Evolutionary conservation across 2,797 vertebrate species (phyloP), one percentile per base, ranked within the genome.

Genomic region (Characodon lateralis): DNA sequence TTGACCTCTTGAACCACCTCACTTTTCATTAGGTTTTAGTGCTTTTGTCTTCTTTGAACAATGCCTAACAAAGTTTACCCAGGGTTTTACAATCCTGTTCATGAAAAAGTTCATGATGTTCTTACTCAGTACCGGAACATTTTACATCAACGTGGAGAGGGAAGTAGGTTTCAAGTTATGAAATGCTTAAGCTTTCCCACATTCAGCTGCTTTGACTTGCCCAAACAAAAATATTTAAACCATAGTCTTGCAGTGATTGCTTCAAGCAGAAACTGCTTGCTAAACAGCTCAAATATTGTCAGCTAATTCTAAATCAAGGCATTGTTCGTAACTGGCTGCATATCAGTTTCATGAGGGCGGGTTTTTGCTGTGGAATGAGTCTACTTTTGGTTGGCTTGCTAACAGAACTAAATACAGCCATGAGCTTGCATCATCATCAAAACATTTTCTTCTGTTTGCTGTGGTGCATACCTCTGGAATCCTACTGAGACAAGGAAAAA

Each of bases 341-440:
- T 51, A 74, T 46, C 31, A 31, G 10, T 71, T 63, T 72, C 3
- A 48, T 26, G 39, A 71, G 43, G 51, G 53, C 43, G 10, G 2
- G 8, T 7, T 58, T n/a, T 39, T 72, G 5, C 55, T 66, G 26
- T 5, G 50, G 53, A 26, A 55, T 73, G 28, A n/a, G 70, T 61
- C 28, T 51, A 12, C 41, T 41, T 48, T 14, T 71, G 46, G 50
- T 76, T 72, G 46, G 69, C 56, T 78, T 55, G 74, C 58, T 78
- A 13, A 24, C 12, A 78, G 35, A 78, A 46, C 41, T 48, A 68
- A 74, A 51, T 69, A 65, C 75, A 77, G 68, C 28, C 65, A 59
- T 35, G 41, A 75, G 78, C 59, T 68, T 73, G 72, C 77, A 86
- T 88, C 85, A 88, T 78, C 73, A 56, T 18, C 48, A 72, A 83